These are phyloP conservation scores for Corvus moneduloides DNA, from an alignment of 2,113 vertebrate species.

Conservation along the genomic window DNA sequence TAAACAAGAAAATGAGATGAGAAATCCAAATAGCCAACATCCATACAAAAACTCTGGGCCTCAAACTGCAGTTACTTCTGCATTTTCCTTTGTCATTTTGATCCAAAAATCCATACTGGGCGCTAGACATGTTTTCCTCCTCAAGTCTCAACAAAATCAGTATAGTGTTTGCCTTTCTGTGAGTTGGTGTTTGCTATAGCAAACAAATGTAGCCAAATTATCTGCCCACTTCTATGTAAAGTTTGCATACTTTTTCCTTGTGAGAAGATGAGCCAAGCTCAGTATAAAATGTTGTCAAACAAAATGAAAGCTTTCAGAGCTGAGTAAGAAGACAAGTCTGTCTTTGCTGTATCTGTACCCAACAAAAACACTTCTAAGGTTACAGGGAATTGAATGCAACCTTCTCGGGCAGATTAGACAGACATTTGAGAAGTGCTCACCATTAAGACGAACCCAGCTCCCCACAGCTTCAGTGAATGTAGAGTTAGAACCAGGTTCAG, in stretches of 20 bases:
- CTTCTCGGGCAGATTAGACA: not conserved
- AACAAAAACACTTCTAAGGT: not conserved
- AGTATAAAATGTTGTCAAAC: not conserved
- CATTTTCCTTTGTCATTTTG: not conserved
- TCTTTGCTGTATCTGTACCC: not conserved
- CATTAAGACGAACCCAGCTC: not conserved
- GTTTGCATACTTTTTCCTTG: not conserved
- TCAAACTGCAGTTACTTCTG: not conserved
- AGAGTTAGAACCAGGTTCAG: not conserved
- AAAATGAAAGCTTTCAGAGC: not conserved
- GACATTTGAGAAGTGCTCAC: not conserved
- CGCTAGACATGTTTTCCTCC: not conserved
- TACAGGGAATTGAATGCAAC: not conserved
- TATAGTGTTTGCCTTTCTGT: not conserved
- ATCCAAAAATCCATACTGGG: not conserved
- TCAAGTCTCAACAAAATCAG: not conserved
- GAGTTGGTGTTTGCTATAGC: not conserved
- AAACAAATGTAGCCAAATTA: constrained; percentile 6
- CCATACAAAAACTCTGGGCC: not conserved
- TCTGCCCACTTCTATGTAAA: not conserved
- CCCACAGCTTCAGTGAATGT: not conserved
- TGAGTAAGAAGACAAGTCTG: not conserved
- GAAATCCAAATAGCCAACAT: not conserved
- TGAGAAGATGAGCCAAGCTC: not conserved
- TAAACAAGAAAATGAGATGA: not conserved